Base-by-base conservation (phyloP, 2,797 vertebrate species). In the Echiichthys vipera region DNA sequence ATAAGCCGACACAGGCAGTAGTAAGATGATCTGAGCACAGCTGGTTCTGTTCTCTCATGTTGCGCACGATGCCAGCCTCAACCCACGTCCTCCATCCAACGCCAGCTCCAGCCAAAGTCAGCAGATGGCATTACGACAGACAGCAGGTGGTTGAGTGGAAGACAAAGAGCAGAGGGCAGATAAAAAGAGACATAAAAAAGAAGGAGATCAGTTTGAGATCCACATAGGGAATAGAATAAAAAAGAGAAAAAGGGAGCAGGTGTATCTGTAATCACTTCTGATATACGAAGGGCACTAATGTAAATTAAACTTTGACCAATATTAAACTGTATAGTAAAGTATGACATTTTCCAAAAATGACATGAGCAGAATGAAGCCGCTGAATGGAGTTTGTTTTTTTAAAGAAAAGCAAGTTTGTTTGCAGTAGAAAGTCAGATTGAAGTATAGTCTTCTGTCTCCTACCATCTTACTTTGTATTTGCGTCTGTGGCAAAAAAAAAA, bases 111-210 rank as follows among this genome's bases (percentile, higher is more conserved):
- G 40, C 73, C 80, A 77, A 65, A 83, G 71, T 80, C 69, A 87
- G 83, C 93, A 93, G 92, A 93, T 91, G 91, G 89, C 82, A 70
- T 63, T 34, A 62, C 22, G 3, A 27, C 15, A 8, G 63, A 73
- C 64, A 67, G 54, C 29, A 20, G 56, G n/a, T 49, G 39, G 53
- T 40, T 75, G 36, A 70, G 65, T 57, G 54, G 66, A 47, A 49
- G 30, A 57, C 32, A 82, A 71, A 74, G 53, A 49, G 56, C 5
- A 42, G 10, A 70, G 37, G 65, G 46, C 9, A 22, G 15, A 74
- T n/a, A 37, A 15, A 67, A 13, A 59, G 55, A 62, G 24, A 22
- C 15, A 12, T 18, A n/a, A 54, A 53, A 42, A 49, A 30, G 5
- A 5, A 54, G 15, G 30, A 40, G 29, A 51, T 36, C 22, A 25